phyloP scores from a whole-genome alignment of 1,140 invertebrate genomes.

The Bombus picipes region DNA sequence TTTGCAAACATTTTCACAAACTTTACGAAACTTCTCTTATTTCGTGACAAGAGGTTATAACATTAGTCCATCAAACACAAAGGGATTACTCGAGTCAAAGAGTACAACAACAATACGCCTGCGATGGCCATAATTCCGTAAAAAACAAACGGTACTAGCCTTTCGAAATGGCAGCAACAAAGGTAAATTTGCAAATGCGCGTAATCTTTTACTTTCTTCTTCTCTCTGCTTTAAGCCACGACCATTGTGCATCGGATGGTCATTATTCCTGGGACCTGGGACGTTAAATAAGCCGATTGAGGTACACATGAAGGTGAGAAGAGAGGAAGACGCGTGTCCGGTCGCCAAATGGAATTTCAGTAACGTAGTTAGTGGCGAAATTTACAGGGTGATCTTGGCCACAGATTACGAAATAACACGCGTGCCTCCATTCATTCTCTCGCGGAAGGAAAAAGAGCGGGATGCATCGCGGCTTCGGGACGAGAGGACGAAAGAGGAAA shows the following conservation, averaged over 20 bases:
- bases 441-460: neutral
- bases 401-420: slow-evolving; percentile 23
- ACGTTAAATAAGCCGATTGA: slow-evolving; percentile 29
- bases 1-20: neutral
- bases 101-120: fast-evolving
- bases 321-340: neutral
- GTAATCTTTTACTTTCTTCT: neutral
- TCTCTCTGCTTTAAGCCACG: neutral
- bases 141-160: neutral
- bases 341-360: neutral
- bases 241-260: slow-evolving; percentile 9
- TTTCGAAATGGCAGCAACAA: neutral
- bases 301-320: neutral
- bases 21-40: neutral
- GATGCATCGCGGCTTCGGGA: no score
- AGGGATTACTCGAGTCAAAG: neutral
- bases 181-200: neutral
- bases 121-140: neutral
- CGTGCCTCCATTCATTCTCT: slow-evolving; percentile 26
- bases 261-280: neutral
- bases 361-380: slow-evolving; percentile 14
- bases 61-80: neutral
- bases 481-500: neutral
- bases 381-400: neutral
- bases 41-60: neutral